Evolutionary conservation across 2,113 vertebrate genomes (phyloP), one percentile per base, ranked within the genome.

Genomic region (Clinocottus analis): DNA sequence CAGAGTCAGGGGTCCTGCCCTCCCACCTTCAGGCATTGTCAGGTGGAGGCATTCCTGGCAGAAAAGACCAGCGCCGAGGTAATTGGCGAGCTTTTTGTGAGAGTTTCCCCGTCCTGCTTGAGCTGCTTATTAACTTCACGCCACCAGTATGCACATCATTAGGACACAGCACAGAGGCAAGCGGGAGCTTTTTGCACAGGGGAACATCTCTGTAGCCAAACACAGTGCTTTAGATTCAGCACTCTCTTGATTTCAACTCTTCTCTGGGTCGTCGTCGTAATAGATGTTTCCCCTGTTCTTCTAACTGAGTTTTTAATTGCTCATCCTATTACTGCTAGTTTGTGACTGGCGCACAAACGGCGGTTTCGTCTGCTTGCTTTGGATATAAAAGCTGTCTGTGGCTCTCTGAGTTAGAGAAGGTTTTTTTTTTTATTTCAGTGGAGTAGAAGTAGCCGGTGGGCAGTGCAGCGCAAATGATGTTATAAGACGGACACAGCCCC

Each of bases 401-500:
- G 75, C 56, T 65, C 29, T 70, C 58, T 55, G 49, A 37, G 53
- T 55, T 31, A 61, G 33, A 56, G n/a, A 68, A 79, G 75, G 74
- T 56, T 65, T 75, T 25, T 62, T 83, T 84, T 56, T 65, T 75
- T 25, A 60, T 83, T 84, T 71, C 75, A 85, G 82, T 51, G 63
- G 65, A 86, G 64, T 29, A 9, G 58, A 80, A 55, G 89, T 83
- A 81, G 85, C 84, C 72, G 55, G 58, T 41, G 82, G 76, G 66
- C 41, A 60, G 67, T 91, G 90, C 92, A 90, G 94, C 53, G 81
- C 79, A 93, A 96, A 97, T 95, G 91, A 95, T 95, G 95, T 92
- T 72, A 94, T 93, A 94, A 95, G 95, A 95, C 94, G 94, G 96
- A 96, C 95, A 94, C 93, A 95, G 87, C 87, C 95, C 94, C 94